A percentile compares a stretch with the other conserved stretches of the same genome.
Conservation (phyloP, 2,797 vertebrate species). For the Esox lucius region DNA sequence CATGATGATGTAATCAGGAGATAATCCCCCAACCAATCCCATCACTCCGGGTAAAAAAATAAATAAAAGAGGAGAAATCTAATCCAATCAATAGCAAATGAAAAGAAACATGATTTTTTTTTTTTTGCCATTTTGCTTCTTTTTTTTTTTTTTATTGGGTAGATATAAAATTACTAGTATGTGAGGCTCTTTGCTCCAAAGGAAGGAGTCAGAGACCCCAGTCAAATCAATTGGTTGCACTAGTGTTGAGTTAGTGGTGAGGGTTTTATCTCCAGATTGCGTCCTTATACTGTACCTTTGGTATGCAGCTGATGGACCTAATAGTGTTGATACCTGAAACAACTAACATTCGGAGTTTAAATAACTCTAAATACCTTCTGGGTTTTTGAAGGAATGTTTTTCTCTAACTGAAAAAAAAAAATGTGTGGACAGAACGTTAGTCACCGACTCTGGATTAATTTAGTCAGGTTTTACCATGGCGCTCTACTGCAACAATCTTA, state of each 20-base stretch:
- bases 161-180: not conserved
- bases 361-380: conserved; percentile 39
- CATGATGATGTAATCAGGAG: conserved; percentile 67
- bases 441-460: conserved; percentile 68
- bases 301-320: not conserved
- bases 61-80: not conserved
- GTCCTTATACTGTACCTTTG: not conserved
- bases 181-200: not conserved
- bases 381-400: conserved; percentile 48
- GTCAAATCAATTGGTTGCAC: not conserved
- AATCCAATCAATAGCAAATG: not conserved
- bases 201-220: not conserved
- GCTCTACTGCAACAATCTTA: conserved; percentile 43
- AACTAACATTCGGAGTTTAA: conserved; percentile 40
- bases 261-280: not conserved
- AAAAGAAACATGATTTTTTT: not conserved
- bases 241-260: not conserved
- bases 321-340: not conserved
- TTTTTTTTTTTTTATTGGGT: not conserved
- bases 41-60: conserved; percentile 25
- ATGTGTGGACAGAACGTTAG: conserved; percentile 44
- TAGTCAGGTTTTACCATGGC: conserved; percentile 29
- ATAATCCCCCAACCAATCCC: conserved; percentile 46
- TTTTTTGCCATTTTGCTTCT: not conserved
- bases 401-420: conserved; percentile 33